phyloP scores from a whole-genome alignment of 2,797 vertebrate species.

The Nannoperca australis region DNA sequence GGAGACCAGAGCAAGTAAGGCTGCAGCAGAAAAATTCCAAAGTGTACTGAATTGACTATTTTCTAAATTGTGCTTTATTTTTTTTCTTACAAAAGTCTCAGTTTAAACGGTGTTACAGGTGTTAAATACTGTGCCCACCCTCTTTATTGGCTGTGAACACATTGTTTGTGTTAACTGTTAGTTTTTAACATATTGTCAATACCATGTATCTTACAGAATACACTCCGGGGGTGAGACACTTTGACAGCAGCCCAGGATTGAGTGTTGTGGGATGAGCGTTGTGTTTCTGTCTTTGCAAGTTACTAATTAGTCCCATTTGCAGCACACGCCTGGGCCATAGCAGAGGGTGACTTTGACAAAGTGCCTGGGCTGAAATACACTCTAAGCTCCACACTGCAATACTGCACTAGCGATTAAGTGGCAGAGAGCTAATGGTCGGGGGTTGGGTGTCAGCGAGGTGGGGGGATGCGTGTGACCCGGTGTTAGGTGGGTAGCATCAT shows the following conservation, averaged over 20 bases:
- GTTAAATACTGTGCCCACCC: conserved; percentile 3
- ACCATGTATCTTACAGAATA: conserved; percentile 40
- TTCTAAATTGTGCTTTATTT: not conserved
- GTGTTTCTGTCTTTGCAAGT: conserved; percentile 70
- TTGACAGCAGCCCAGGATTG: conserved; percentile 53
- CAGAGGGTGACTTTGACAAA: conserved; percentile 81
- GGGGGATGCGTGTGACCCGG: conserved; percentile 59
- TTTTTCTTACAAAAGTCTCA: no score
- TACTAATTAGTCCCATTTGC: conserved; percentile 84
- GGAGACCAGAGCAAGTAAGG: not conserved
- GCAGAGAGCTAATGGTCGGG: conserved; percentile 71
- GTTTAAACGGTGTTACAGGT: conserved; percentile 8
- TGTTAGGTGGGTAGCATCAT: conserved; percentile 69
- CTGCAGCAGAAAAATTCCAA: not conserved
- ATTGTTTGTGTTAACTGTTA: conserved; percentile 40
- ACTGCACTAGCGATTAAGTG: conserved; percentile 73
- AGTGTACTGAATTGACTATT: not conserved
- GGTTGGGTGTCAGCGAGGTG: conserved; percentile 1
- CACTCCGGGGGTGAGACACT: conserved; percentile 28
- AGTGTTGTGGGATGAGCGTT: conserved; percentile 61
- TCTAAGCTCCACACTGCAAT: conserved; percentile 71
- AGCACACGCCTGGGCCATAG: conserved; percentile 66
- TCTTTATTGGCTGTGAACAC: not conserved
- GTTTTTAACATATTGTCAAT: conserved; percentile 64
- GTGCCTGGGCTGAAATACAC: conserved; percentile 70